Conservation (phyloP, 1,140 invertebrate genomes). For the Octopus bimaculoides region DNA sequence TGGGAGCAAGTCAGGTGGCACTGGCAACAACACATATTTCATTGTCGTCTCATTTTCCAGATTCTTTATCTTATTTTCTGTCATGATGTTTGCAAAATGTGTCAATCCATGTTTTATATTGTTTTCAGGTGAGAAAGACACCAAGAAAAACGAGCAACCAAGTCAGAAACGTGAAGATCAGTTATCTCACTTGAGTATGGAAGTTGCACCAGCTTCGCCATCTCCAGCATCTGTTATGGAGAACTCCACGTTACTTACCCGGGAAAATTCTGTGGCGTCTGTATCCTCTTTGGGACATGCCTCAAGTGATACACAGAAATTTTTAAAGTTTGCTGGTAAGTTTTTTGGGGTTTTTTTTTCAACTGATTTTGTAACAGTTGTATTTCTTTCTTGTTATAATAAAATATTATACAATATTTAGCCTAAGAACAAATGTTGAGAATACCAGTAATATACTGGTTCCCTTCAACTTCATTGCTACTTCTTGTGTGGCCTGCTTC, state of each 20-base stretch:
- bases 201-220: conserved; percentile 60
- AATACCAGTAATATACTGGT: no score
- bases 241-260: conserved; percentile 29
- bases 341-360: background rate
- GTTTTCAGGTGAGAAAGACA: conserved; percentile 49
- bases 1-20: no score
- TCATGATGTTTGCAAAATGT: background rate
- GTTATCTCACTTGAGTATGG: conserved; percentile 61
- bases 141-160: conserved; percentile 32
- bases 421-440: no score
- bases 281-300: conserved; percentile 43
- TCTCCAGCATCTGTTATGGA: conserved; percentile 49
- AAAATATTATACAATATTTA: no score
- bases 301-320: conserved; percentile 67
- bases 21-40: no score
- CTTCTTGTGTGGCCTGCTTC: no score
- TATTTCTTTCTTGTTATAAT: no score
- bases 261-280: conserved; percentile 43
- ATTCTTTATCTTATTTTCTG: no score
- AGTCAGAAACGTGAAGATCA: conserved; percentile 60
- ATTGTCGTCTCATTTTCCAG: no score
- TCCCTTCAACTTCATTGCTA: no score
- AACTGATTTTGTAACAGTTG: no score
- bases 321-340: conserved; percentile 75
- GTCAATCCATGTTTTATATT: conserved; percentile 10